phyloP scores from a whole-genome alignment of 2,797 vertebrate genomes.

The Diplodus sargus region DNA sequence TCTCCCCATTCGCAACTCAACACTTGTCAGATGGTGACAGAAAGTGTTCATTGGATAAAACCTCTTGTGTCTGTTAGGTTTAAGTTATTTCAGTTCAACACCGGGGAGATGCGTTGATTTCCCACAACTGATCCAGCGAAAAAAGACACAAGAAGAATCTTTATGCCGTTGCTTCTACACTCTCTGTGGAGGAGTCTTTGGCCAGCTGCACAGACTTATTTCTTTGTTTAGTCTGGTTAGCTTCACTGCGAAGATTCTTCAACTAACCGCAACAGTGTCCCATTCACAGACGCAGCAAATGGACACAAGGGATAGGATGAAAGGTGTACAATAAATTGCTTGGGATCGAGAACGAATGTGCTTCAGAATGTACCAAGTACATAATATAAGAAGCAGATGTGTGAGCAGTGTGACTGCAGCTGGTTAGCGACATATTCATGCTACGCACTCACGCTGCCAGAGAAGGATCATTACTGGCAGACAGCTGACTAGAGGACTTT shows the following conservation, averaged over 20 bases:
- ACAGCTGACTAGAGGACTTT: slow-evolving; percentile 74
- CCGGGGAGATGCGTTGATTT: slow-evolving; percentile 22
- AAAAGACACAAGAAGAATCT: slow-evolving; percentile 30
- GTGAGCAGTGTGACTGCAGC: slow-evolving; percentile 81
- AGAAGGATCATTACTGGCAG: slow-evolving; percentile 81
- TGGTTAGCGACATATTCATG: slow-evolving; percentile 83
- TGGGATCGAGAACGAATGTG: slow-evolving; percentile 57
- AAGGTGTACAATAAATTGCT: slow-evolving; percentile 69
- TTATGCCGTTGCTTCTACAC: slow-evolving; percentile 28
- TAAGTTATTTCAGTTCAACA: slow-evolving; percentile 31
- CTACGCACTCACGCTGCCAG: slow-evolving; percentile 73
- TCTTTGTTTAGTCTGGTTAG: slow-evolving; percentile 64
- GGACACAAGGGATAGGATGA: slow-evolving; percentile 55
- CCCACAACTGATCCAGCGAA: slow-evolving; percentile 21
- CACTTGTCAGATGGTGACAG: slow-evolving; percentile 39
- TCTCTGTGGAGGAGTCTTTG: slow-evolving; percentile 22
- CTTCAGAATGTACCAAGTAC: slow-evolving; percentile 84
- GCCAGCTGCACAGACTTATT: slow-evolving; percentile 36
- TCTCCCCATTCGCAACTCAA: slow-evolving; percentile 16
- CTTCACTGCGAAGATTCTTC: slow-evolving; percentile 43
- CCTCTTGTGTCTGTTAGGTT: slow-evolving; percentile 1
- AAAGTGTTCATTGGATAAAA: slow-evolving; percentile 22
- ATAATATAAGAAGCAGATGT: slow-evolving; percentile 88
- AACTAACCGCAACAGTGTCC: slow-evolving; percentile 47
- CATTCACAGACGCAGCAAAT: slow-evolving; percentile 48